These are phyloP conservation scores for Timandra comae DNA, from an alignment of 2,888 invertebrate genomes.

Conservation along the genomic window DNA sequence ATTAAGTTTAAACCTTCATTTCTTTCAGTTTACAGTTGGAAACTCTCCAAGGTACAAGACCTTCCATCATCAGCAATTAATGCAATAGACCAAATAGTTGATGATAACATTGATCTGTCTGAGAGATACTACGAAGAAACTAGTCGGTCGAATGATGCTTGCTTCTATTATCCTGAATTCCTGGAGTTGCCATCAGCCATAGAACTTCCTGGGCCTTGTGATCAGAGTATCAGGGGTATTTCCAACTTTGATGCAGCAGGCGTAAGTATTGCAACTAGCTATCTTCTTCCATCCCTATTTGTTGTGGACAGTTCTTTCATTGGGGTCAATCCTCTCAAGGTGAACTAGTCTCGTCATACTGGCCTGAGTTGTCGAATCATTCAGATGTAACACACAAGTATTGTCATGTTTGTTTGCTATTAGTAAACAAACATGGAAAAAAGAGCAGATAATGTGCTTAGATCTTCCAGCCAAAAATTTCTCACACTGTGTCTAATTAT, in stretches of 20 bases:
- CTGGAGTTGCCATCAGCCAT: constrained; percentile 33
- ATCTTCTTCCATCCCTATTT: too few species aligned
- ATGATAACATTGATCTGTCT: constrained; percentile 38
- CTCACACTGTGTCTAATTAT: too few species aligned
- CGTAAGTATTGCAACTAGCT: constrained; percentile 44
- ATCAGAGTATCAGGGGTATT: constrained; percentile 37
- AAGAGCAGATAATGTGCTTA: too few species aligned
- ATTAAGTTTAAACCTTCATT: constrained; percentile 55
- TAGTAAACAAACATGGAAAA: too few species aligned
- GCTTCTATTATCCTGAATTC: constrained; percentile 58
- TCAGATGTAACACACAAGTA: too few species aligned
- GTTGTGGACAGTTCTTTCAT: too few species aligned
- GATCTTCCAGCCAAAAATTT: too few species aligned
- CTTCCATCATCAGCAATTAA: constrained; percentile 37
- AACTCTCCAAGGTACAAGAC: constrained; percentile 38
- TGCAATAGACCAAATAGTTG: constrained; percentile 33
- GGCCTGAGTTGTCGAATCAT: too few species aligned
- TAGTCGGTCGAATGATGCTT: constrained; percentile 40
- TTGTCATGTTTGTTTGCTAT: too few species aligned
- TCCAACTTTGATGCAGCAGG: constrained; percentile 34
- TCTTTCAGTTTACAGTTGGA: constrained; percentile 60
- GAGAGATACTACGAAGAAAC: constrained; percentile 44
- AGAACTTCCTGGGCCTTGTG: constrained; percentile 43
- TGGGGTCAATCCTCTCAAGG: too few species aligned
- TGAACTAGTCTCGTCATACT: too few species aligned